Evolutionary conservation across 2,113 vertebrate species (phyloP).

Genomic region (Pterocles burchelli): DNA sequence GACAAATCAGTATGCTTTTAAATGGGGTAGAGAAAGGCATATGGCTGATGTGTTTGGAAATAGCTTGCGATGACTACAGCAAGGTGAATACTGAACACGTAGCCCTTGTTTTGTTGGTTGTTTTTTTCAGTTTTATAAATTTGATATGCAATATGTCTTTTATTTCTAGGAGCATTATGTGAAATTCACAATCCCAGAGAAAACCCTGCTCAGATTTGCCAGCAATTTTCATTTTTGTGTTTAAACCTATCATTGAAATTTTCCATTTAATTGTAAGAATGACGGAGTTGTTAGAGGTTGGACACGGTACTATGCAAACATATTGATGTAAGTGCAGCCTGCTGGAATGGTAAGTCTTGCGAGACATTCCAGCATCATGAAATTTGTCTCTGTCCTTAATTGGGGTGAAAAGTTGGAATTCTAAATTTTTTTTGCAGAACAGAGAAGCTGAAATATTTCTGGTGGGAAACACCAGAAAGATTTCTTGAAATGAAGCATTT

Average conservation of each 20-base stretch:
- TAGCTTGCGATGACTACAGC: neutral
- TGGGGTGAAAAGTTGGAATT: neutral
- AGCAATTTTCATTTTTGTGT: neutral
- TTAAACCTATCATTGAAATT: neutral
- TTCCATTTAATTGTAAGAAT: neutral
- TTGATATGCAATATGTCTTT: neutral
- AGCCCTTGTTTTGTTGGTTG: neutral
- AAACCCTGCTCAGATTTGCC: neutral
- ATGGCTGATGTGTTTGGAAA: neutral
- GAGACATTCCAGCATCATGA: neutral
- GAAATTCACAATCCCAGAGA: neutral
- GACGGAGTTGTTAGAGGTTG: neutral
- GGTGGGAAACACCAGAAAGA: neutral
- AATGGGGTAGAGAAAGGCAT: neutral
- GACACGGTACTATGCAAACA: neutral
- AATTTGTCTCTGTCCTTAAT: neutral
- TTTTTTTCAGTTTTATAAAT: neutral
- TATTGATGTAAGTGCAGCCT: neutral
- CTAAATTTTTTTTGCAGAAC: neutral
- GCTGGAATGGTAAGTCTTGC: neutral
- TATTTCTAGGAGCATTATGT: neutral
- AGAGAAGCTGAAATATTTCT: conserved; percentile 2
- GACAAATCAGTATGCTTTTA: neutral
- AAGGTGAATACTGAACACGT: neutral
- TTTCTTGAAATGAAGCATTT: conserved; percentile 19